phyloP scores from a whole-genome alignment of 2,888 invertebrate species.

The Apomyelois bistriatella region DNA sequence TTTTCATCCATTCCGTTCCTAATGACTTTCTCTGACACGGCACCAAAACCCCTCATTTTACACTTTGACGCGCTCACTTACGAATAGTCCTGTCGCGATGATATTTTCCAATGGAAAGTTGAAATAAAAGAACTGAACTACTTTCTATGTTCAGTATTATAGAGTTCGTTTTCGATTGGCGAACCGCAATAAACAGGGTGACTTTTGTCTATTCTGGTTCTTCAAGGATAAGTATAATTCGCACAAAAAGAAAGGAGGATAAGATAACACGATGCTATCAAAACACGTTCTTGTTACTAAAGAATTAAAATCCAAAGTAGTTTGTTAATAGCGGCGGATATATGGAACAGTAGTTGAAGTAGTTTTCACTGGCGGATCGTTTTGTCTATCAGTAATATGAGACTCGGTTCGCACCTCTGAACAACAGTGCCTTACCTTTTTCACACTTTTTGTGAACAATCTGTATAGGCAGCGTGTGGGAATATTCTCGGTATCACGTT shows the following conservation, averaged over 20 bases:
- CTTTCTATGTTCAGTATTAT: slow-evolving; percentile 33
- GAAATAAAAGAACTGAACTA: slow-evolving; percentile 44
- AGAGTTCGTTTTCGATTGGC: slow-evolving; percentile 52
- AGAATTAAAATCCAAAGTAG: slow-evolving; percentile 36
- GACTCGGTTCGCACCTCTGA: slow-evolving; percentile 71
- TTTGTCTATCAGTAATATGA: slow-evolving; percentile 75
- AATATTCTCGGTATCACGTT: slow-evolving; percentile 51
- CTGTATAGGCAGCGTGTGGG: slow-evolving; percentile 42
- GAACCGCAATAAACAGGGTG: slow-evolving; percentile 40
- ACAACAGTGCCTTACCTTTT: slow-evolving; percentile 67
- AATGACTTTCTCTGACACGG: slow-evolving; percentile 78
- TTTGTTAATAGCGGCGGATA: slow-evolving; percentile 23
- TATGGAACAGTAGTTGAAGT: slow-evolving; percentile 24
- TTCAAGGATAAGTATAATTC: slow-evolving; percentile 69
- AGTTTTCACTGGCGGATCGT: slow-evolving; percentile 51
- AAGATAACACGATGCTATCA: slow-evolving; percentile 29
- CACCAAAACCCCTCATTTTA: slow-evolving; percentile 78
- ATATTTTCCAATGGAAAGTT: slow-evolving; percentile 66
- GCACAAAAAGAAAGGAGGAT: slow-evolving; percentile 39
- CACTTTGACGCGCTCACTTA: slow-evolving; percentile 80
- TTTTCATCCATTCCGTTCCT: slow-evolving; percentile 77
- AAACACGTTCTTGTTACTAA: slow-evolving; percentile 40
- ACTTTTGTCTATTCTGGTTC: slow-evolving; percentile 74
- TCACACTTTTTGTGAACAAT: slow-evolving; percentile 62
- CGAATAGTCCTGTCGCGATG: slow-evolving; percentile 70